Base-by-base conservation (phyloP, 2,113 vertebrate species). In the Ramphastos sulfuratus region DNA sequence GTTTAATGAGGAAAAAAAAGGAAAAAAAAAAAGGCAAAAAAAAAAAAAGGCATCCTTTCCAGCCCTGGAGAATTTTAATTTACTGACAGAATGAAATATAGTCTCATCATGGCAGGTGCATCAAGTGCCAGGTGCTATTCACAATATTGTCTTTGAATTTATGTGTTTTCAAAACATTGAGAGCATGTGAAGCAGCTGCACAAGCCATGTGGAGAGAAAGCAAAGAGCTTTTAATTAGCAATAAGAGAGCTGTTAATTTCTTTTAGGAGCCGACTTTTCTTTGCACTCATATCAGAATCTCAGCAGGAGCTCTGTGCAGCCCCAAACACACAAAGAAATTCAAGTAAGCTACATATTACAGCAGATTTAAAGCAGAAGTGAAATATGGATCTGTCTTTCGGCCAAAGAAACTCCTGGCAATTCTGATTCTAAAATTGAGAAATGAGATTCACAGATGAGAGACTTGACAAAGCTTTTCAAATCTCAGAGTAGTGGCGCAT, bases 141-240 rank as follows among this genome's bases (percentile, higher is more conserved):
- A 97, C 93, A 98, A 98, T 98, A 98, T 98, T 97, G 98, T 97
- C 98, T 98, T 97, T 97, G 96, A 98, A 99, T 99, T 98, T 98
- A 99, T 98, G 98, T 98, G 98, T 97, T 98, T 97, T 97, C 25
- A 97, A 98, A 97, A 92, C 97, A 95, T 83, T 94, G 92, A 97
- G 96, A 97, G 96, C 95, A 96, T 97, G 96, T 97, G 96, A 97
- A 98, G 96, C 99, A 99, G 98, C 98, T 99, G 98, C 96, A 97
- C 93, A 97, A 98, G 96, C 98, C 98, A 98, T 98, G 98, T 98
- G 98, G 97, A 97, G 93, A 97, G 98, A 98, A 98, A 99, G 98
- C 97, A 98, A 98, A 98, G 98, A 98, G 98, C 98, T 99, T 99
- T 99, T 99, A 99, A 99, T 99, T 99, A 99, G 98, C 98, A 98